phyloP scores from a whole-genome alignment of 2,113 vertebrate species.

The Pyrgilauda ruficollis region DNA sequence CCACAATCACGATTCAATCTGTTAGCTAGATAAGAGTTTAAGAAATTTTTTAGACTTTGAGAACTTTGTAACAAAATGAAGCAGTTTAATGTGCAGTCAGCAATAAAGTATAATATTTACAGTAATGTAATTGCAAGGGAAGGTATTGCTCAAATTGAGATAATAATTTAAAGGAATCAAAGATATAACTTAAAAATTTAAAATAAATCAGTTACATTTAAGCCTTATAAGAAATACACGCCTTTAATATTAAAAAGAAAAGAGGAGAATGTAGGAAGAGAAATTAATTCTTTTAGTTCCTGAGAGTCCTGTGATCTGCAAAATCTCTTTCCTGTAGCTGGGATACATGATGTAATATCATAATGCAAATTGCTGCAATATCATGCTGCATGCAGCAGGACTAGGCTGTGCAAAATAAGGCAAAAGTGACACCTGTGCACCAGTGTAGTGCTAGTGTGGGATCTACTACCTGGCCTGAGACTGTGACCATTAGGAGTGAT shows the following conservation, averaged over 20 bases:
- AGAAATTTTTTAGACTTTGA: neutral
- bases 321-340: neutral
- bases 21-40: constrained; percentile 30
- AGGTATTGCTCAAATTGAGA: neutral
- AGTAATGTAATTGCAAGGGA: neutral
- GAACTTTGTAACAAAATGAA: neutral
- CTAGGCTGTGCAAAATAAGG: neutral
- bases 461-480: neutral
- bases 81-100: neutral
- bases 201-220: neutral
- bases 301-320: neutral
- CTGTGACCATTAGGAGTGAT: neutral
- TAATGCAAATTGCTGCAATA: neutral
- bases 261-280: neutral
- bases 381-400: neutral
- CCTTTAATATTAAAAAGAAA: neutral
- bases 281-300: neutral
- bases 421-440: neutral
- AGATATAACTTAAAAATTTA: neutral
- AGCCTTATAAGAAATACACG: neutral
- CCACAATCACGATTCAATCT: constrained; percentile 42
- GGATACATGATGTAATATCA: neutral
- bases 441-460: accelerated
- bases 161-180: neutral
- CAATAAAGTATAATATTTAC: neutral